Evolutionary conservation across 2,113 vertebrate species (phyloP), one percentile per base, ranked within the genome.

Genomic region (Epinephelus moara): DNA sequence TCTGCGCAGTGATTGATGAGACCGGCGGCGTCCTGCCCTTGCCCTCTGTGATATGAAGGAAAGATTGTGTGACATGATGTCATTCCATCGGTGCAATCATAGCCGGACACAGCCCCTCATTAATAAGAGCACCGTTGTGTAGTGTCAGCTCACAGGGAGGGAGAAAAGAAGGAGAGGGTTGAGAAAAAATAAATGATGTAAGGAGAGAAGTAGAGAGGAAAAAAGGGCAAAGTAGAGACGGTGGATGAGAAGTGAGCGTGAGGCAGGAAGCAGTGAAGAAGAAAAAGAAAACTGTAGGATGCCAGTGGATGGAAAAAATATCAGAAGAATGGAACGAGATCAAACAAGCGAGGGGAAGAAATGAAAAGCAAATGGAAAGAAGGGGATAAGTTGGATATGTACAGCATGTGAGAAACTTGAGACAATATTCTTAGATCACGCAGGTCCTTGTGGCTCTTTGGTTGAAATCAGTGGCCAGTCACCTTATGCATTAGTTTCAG

Each of bases 61-160:
- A 83, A 89, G 91, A 93, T 93, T 90, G 69, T 89, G 92, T 93
- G 91, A 92, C 93, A 92, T 94, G 87, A 92, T 93, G 90, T 93
- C 88, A 93, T 93, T 85, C 78, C 81, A 64, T 53, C 55, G 56
- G 81, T 88, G 86, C 86, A 92, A 91, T 94, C 88, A 90, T 89
- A 91, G 88, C 84, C 52, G 70, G 60, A 84, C 86, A 71, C 72
- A 23, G 82, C 57, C 42, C 52, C 72, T 84, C 89, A 90, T 94
- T 87, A 93, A 93, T 91, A 92, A 90, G 67, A 83, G 70, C 80
- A 53, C 6, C 4, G 27, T 70, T 80, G 68, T 68, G 64, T 70
- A 33, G 77, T 79, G 74, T 83, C 88, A 80, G 70, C 60, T 80
- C 55, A 1, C 25, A 21, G 33, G 33, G 74, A 61, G 33, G 50